Percentiles rank a stretch among this genome's conserved stretches.
Evolutionary conservation across 2,113 vertebrate genomes (phyloP).

Genomic region (Eclectus roratus): DNA sequence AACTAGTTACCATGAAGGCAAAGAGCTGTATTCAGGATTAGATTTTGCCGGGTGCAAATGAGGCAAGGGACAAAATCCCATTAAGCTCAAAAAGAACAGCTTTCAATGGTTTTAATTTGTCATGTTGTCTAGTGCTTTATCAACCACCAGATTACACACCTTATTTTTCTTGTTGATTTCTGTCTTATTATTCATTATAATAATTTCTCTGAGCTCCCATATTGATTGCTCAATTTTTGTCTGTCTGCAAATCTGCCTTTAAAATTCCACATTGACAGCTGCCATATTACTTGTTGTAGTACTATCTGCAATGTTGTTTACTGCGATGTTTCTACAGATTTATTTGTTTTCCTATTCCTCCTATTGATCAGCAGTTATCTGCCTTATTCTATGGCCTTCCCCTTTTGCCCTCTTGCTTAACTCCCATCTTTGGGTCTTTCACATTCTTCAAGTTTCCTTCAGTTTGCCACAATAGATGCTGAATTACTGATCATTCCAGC

Average conservation of each 20-base stretch:
- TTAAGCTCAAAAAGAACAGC: neutral
- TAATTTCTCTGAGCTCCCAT: neutral
- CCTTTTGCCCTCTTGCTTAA: neutral
- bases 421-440: neutral
- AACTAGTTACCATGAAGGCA: neutral
- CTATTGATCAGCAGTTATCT: neutral
- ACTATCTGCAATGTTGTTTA: neutral
- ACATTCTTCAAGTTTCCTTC: neutral
- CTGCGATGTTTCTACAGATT: neutral
- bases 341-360: neutral
- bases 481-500: neutral
- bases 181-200: neutral
- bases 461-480: neutral
- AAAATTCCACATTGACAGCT: neutral
- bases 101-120: neutral
- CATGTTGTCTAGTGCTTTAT: neutral
- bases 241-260: neutral
- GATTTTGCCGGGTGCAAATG: neutral
- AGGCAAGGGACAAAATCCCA: neutral
- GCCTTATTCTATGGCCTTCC: neutral
- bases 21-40: neutral
- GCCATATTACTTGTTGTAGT: neutral
- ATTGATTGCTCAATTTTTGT: neutral
- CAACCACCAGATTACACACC: neutral
- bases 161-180: neutral